Base-by-base conservation (phyloP, 2,888 invertebrate species). In the Patella depressa region DNA sequence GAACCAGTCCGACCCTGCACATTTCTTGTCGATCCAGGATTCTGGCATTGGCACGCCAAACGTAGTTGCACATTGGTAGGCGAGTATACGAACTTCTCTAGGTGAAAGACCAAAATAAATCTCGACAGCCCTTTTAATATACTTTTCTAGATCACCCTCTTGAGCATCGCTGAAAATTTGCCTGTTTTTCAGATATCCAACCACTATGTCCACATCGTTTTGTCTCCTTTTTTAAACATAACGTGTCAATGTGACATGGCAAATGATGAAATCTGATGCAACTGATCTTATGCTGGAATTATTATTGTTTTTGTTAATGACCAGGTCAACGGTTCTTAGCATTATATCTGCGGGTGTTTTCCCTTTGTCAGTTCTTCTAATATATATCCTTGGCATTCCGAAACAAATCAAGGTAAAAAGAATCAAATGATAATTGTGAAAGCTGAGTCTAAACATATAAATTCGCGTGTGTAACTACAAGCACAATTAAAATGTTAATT, bases 1-100 rank as follows among this genome's bases (percentile, higher is more conserved):
- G 59, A 80, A 77, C 80, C 80, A 80, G 45, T 81, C 79, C n/a
- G 53, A 72, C 29, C 76, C 78, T 24, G 81, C 74, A 12, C n/a
- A 53, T 59, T 53, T 53, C 17, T 73, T 78, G 34, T 19, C 73
- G 75, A 70, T 29, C 79, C 77, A 78, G 0, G 74, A 76, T 17
- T 74, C 71, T 4, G 82, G 79, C 74, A 80, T 78, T 65, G 53
- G 29, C n/a, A 80, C 53, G 12, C n/a, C 73, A 79, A 76, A 79
- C 2, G 65, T 72, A 12, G 59, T 45, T 4, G 74, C 77, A 72
- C 76, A 79, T 78, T 80, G 78, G 53, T 78, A 81, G 9, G 81
- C 80, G 7, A 80, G 55, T 4, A 76, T 19, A 17, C 78, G 17
- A 3, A 79, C 79, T 45, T 79, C 81, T 54, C 65, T 79, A 9